These are phyloP conservation scores for Emberiza fucata DNA, from an alignment of 2,113 vertebrate genomes.

Conservation along the genomic window DNA sequence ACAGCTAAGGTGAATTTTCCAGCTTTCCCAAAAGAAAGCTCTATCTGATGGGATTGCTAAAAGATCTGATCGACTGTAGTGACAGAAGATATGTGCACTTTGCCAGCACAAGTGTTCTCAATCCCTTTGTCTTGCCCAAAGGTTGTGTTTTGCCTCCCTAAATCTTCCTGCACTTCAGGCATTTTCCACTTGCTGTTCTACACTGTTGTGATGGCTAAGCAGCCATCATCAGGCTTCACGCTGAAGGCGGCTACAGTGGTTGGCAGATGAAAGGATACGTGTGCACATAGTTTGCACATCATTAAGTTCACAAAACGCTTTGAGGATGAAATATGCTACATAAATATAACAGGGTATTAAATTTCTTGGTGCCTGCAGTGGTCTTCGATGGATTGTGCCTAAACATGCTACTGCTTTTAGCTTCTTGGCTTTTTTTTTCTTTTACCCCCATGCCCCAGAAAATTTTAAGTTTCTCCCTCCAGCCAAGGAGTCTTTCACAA, in stretches of 20 bases:
- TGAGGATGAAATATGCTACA: conserved; percentile 44
- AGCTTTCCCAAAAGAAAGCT: background rate
- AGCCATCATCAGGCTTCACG: background rate
- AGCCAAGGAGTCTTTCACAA: background rate
- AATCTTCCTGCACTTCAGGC: background rate
- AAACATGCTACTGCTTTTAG: background rate
- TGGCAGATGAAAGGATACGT: conserved; percentile 39
- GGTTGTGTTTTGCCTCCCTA: background rate
- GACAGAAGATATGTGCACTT: background rate
- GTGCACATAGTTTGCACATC: conserved; percentile 4
- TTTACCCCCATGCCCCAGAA: background rate
- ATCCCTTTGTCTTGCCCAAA: background rate
- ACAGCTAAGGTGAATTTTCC: background rate
- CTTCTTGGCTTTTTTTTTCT: background rate
- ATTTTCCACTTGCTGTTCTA: background rate
- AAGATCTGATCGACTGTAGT: background rate
- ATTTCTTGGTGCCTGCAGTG: background rate
- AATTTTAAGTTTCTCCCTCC: background rate
- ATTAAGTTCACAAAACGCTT: conserved; percentile 38
- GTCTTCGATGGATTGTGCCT: background rate
- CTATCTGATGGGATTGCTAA: background rate
- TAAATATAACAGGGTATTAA: conserved; percentile 57
- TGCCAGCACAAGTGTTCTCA: background rate
- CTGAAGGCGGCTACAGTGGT: background rate
- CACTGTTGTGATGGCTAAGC: background rate